These are phyloP conservation scores for Anser cygnoides DNA, from an alignment of 2,113 vertebrate genomes.

Conservation along the genomic window DNA sequence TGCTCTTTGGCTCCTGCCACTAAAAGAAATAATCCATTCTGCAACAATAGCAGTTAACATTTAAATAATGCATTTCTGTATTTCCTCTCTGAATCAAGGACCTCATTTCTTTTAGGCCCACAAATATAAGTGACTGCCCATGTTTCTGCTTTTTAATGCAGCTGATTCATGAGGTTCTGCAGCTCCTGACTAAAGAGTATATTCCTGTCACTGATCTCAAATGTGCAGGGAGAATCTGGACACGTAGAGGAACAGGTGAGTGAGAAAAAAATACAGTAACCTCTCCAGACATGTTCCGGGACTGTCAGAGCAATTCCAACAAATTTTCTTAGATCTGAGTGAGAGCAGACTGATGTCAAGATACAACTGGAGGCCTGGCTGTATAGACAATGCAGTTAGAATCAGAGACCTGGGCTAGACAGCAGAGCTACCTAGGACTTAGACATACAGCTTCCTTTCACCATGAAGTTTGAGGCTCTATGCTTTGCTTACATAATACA, in stretches of 20 bases:
- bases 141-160: not conserved
- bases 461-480: not conserved
- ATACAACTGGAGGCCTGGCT: not conserved
- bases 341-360: not conserved
- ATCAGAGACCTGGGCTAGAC: not conserved
- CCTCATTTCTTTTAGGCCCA: not conserved
- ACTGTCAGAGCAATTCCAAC: not conserved
- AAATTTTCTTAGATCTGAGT: not conserved
- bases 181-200: not conserved
- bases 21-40: not conserved
- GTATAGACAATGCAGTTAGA: not conserved
- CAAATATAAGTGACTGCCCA: not conserved
- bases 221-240: not conserved
- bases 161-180: not conserved
- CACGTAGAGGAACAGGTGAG: not conserved
- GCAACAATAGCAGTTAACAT: not conserved
- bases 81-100: not conserved
- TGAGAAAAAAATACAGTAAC: not conserved
- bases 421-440: not conserved
- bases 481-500: not conserved
- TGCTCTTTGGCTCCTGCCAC: conserved; percentile 15
- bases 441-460: not conserved
- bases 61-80: conserved; percentile 37
- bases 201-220: not conserved
- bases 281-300: not conserved